Evolutionary conservation across 2,888 invertebrate genomes (phyloP).

Genomic region (Thymelicus acteon): DNA sequence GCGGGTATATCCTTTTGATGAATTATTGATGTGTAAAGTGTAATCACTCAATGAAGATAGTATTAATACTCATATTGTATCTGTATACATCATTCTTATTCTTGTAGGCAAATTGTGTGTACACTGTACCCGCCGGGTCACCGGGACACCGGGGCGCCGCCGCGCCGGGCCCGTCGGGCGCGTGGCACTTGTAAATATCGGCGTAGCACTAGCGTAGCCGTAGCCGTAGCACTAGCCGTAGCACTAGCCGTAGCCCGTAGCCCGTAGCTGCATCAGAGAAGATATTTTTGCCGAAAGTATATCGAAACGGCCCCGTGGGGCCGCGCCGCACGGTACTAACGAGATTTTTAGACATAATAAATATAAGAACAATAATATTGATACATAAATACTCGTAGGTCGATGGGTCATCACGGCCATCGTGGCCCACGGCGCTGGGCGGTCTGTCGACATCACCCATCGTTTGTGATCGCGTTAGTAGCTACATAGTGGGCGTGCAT

Average conservation of each 20-base stretch:
- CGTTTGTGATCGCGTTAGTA: neutral
- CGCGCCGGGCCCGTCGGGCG: too few species aligned
- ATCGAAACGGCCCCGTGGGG: neutral
- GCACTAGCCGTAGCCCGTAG: neutral
- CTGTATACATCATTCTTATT: neutral
- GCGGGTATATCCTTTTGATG: neutral
- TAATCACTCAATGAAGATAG: neutral
- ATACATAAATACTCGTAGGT: conserved; percentile 4
- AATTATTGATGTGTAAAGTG: neutral
- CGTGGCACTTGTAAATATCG: conserved; percentile 24
- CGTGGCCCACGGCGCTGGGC: too few species aligned
- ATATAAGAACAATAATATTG: neutral
- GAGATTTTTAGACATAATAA: conserved; percentile 11
- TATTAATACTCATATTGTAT: neutral
- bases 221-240: neutral
- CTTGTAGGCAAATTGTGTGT: conserved; percentile 16
- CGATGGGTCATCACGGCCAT: too few species aligned
- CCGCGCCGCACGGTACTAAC: conserved; percentile 8
- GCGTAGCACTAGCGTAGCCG: neutral
- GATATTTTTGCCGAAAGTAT: conserved; percentile 21
- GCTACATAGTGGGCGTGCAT: conserved; percentile 1
- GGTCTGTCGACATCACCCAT: too few species aligned
- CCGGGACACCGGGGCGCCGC: too few species aligned
- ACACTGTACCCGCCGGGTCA: neutral
- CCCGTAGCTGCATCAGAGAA: conserved; percentile 10